Evolutionary conservation across 2,888 invertebrate genomes (phyloP).

Genomic region (Carabus problematicus): DNA sequence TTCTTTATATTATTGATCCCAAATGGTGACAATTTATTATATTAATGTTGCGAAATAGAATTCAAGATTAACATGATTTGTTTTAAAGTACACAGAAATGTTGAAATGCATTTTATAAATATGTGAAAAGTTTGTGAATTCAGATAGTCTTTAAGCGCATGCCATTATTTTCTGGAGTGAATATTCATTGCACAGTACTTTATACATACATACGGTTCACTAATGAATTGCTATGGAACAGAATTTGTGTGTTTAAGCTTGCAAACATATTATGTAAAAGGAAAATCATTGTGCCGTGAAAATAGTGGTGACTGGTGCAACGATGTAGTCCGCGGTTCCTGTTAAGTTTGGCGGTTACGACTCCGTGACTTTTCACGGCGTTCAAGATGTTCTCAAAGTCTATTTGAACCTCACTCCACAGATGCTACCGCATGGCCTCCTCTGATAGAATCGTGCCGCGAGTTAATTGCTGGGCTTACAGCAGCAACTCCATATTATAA

Average conservation of each 20-base stretch:
- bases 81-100: too few species aligned
- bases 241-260: constrained; percentile 15
- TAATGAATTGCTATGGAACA: constrained; percentile 24
- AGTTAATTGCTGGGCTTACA: constrained; percentile 31
- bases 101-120: too few species aligned
- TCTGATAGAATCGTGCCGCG: constrained; percentile 28
- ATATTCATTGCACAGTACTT: constrained; percentile 14
- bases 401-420: neutral
- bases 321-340: neutral
- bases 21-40: too few species aligned
- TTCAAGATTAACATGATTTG: too few species aligned
- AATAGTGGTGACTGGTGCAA: neutral
- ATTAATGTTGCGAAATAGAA: too few species aligned
- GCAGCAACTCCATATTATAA: constrained; percentile 21
- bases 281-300: constrained; percentile 22
- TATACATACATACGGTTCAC: constrained; percentile 2
- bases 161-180: constrained; percentile 22
- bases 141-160: neutral
- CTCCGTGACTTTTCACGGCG: too few species aligned
- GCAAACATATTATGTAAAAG: neutral
- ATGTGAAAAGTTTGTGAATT: too few species aligned
- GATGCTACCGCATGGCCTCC: neutral
- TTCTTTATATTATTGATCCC: too few species aligned
- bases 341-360: constrained; percentile 2
- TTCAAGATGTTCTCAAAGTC: too few species aligned